phyloP scores from a whole-genome alignment of 1,140 invertebrate genomes.

The Brachionus asplanchnoidis region DNA sequence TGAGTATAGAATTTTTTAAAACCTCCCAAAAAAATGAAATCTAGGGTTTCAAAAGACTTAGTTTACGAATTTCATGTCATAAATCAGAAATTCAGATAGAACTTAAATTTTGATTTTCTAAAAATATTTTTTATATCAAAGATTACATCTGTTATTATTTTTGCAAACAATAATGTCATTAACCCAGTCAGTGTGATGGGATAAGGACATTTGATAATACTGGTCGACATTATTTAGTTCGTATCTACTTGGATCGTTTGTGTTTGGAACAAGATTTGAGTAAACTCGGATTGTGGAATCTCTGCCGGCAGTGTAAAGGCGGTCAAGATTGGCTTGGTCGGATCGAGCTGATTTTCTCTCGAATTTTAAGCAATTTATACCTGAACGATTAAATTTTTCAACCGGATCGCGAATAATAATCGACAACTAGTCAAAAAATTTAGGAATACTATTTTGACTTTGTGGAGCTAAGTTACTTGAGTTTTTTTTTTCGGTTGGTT shows the following conservation, averaged over 20 bases:
- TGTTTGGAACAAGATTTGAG: background rate
- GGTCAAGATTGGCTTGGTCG: conserved; percentile 57
- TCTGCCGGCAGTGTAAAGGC: conserved; percentile 91
- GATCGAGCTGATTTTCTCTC: conserved; percentile 66
- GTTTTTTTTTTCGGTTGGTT: conserved; percentile 22
- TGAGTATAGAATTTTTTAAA: too few species aligned
- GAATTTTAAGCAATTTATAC: conserved; percentile 89
- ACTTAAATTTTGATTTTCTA: too few species aligned
- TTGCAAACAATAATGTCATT: conserved; percentile 98
- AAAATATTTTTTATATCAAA: background rate
- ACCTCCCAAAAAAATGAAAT: too few species aligned
- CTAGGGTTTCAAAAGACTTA: too few species aligned
- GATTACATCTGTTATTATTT: conserved; percentile 80
- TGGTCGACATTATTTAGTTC: conserved; percentile 59
- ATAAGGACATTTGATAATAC: conserved; percentile 79
- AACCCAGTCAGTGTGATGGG: conserved; percentile 98
- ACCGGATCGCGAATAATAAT: conserved; percentile 95
- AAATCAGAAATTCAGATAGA: too few species aligned
- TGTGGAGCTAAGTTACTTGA: background rate
- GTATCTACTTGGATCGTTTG: background rate
- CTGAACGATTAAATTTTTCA: conserved; percentile 85
- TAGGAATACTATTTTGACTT: background rate
- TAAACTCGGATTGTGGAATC: conserved; percentile 86
- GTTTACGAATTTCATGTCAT: too few species aligned
- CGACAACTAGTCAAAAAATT: conserved; percentile 69